Percentiles rank a stretch among this genome's conserved stretches.
These are phyloP conservation scores for Protobothrops flavoviridis DNA, from an alignment of 2,113 vertebrate genomes.

Conservation along the genomic window DNA sequence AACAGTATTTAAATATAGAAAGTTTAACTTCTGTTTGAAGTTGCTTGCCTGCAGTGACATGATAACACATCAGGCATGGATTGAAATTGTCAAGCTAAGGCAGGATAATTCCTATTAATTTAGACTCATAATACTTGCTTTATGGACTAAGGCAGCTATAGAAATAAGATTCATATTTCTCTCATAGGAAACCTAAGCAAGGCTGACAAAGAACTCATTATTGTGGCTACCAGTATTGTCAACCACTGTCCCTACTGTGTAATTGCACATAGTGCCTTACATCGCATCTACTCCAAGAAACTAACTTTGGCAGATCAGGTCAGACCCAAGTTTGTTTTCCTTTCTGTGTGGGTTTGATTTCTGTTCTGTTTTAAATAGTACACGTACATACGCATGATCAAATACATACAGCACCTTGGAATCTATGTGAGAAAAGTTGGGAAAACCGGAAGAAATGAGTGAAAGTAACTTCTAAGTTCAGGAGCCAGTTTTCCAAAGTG, in stretches of 20 bases:
- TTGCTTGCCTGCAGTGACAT: neutral
- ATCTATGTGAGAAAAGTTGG: neutral
- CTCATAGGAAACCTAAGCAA: constrained; percentile 76
- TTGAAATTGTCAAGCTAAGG: neutral
- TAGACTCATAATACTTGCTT: neutral
- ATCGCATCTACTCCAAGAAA: constrained; percentile 84
- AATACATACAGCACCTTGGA: neutral
- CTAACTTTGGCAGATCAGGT: constrained; percentile 79
- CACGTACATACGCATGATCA: neutral
- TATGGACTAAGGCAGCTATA: neutral
- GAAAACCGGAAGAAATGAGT: neutral
- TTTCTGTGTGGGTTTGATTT: rapidly evolving
- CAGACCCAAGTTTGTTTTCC: constrained; percentile 5
- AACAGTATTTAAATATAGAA: neutral
- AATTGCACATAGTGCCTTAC: constrained; percentile 79
- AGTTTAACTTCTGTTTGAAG: neutral
- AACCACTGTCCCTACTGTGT: constrained; percentile 84
- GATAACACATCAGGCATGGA: neutral
- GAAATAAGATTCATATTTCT: constrained; percentile 18
- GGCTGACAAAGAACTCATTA: constrained; percentile 83
- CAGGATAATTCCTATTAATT: neutral
- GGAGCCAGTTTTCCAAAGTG: too few species aligned
- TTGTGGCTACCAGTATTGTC: constrained; percentile 79
- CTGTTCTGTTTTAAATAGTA: neutral
- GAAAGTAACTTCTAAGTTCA: neutral